These are phyloP conservation scores for Chaetodon trifasciatus DNA, from an alignment of 2,797 vertebrate genomes.

Conservation along the genomic window DNA sequence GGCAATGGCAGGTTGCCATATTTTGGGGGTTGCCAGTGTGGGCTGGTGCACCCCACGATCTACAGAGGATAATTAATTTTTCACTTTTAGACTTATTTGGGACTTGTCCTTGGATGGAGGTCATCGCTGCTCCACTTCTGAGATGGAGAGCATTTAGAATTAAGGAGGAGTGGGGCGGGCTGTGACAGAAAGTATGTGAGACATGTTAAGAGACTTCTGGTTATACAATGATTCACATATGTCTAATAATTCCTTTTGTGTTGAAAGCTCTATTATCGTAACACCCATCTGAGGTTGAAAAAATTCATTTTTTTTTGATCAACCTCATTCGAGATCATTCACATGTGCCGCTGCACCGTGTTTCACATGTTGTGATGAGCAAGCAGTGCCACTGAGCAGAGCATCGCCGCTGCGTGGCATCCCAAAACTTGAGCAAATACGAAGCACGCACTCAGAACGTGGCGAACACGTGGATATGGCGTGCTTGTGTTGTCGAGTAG, in stretches of 20 bases:
- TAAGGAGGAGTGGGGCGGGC: conserved; percentile 1
- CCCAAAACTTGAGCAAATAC: conserved; percentile 42
- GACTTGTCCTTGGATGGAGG: conserved; percentile 79
- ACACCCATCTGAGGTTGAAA: neutral
- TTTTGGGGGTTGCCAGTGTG: conserved; percentile 65
- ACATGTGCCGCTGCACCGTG: neutral
- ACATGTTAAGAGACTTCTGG: conserved; percentile 1
- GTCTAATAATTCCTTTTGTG: too few species aligned
- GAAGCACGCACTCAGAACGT: conserved; percentile 34
- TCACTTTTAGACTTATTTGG: conserved; percentile 81
- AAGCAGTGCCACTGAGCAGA: neutral
- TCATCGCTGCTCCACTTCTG: conserved; percentile 68
- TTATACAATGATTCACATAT: neutral
- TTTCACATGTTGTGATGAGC: conserved; percentile 30
- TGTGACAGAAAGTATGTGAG: conserved; percentile 28
- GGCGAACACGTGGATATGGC: conserved; percentile 40
- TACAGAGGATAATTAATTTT: conserved; percentile 80
- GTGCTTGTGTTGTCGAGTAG: conserved; percentile 52
- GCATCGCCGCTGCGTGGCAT: conserved; percentile 13
- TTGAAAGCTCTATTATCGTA: neutral
- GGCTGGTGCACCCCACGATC: conserved; percentile 60
- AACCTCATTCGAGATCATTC: neutral
- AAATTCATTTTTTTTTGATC: neutral
- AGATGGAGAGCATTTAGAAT: conserved; percentile 50
- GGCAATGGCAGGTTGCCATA: conserved; percentile 70